These are phyloP conservation scores for Chouioia cunea DNA, from an alignment of 2,888 invertebrate species.

Conservation along the genomic window DNA sequence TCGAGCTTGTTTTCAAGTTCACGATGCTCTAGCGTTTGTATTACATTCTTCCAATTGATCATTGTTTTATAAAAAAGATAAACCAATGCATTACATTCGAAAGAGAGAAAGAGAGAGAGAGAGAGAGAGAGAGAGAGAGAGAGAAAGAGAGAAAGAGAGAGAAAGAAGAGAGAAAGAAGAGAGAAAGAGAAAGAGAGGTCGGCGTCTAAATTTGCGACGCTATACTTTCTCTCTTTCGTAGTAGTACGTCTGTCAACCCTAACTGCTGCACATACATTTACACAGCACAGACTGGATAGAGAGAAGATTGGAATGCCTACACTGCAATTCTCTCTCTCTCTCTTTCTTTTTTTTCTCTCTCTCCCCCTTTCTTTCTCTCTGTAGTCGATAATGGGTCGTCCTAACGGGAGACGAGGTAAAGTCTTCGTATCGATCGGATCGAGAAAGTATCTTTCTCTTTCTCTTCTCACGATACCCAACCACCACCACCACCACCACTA, in stretches of 20 bases:
- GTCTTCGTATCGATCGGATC: conserved; percentile 48
- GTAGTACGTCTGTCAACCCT: no score
- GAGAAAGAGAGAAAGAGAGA: not conserved
- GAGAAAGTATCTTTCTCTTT: conserved; percentile 16
- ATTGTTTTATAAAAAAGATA: no score
- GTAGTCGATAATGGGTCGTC: conserved; percentile 51
- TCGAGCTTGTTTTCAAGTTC: no score
- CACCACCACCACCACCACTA: no score
- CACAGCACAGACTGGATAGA: not conserved
- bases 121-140: no score
- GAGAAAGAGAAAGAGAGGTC: conserved; percentile 25
- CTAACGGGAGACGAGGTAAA: conserved; percentile 54
- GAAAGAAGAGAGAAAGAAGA: not conserved
- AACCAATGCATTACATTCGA: no score
- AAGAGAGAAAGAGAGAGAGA: no score
- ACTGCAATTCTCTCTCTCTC: conserved; percentile 14
- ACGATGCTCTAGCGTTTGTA: no score
- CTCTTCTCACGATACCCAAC: not conserved
- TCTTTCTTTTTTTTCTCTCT: conserved; percentile 39
- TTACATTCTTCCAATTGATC: no score
- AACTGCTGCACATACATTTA: not conserved
- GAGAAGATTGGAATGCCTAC: no score
- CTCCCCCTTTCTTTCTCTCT: conserved; percentile 45
- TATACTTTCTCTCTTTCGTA: conserved; percentile 6
- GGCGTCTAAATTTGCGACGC: conserved; percentile 12